Conservation (phyloP, 2,888 invertebrate species). For the Rhodophaea formosa region DNA sequence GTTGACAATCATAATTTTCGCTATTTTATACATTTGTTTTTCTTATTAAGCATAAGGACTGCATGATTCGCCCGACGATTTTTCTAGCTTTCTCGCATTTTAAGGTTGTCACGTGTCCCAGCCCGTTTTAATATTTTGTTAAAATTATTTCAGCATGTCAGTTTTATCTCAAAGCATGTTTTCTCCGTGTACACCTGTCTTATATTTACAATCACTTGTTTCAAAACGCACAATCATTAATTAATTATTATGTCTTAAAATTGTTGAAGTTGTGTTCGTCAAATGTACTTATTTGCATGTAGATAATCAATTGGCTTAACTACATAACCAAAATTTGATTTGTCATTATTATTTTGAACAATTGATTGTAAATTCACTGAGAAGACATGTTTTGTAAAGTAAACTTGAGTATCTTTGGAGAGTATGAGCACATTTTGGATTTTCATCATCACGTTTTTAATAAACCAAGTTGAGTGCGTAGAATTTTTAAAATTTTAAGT, state of each 20-base stretch:
- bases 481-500: neutral
- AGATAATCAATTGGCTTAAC: conserved; percentile 28
- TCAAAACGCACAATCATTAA: conserved; percentile 41
- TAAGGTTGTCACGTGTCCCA: conserved; percentile 30
- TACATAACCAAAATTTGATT: conserved; percentile 24
- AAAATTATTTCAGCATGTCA: conserved; percentile 46
- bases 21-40: conserved; percentile 14
- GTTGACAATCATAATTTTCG: neutral
- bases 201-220: conserved; percentile 61
- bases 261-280: conserved; percentile 46
- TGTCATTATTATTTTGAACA: conserved; percentile 31
- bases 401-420: conserved; percentile 10
- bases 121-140: conserved; percentile 27
- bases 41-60: conserved; percentile 31
- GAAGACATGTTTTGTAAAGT: conserved; percentile 51
- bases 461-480: conserved; percentile 17
- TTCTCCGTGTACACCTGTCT: conserved; percentile 52
- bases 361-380: conserved; percentile 48
- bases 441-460: conserved; percentile 16
- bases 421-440: conserved; percentile 17
- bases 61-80: conserved; percentile 37
- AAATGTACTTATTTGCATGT: conserved; percentile 49
- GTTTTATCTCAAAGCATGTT: conserved; percentile 61
- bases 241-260: conserved; percentile 36
- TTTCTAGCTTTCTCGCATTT: conserved; percentile 51